phyloP scores from a whole-genome alignment of 1,140 invertebrate species.

The Anastrepha obliqua region DNA sequence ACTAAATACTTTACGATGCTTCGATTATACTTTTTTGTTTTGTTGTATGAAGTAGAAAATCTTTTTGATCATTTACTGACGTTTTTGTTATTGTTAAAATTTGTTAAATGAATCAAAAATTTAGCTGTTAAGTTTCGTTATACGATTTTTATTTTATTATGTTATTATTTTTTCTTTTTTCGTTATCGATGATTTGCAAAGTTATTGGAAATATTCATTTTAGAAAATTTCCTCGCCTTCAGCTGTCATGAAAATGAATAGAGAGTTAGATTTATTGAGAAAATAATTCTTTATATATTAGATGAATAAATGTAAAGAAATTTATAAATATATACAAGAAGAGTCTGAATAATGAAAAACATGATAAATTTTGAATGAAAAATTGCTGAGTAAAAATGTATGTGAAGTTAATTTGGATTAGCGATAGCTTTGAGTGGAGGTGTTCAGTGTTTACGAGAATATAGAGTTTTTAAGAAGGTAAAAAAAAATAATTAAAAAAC shows the following conservation, averaged over 20 bases:
- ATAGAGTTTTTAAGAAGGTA: too few relatives aligned
- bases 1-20: not conserved
- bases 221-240: slow-evolving; percentile 37
- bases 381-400: not conserved
- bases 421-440: too few relatives aligned
- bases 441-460: too few relatives aligned
- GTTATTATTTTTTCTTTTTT: slow-evolving; percentile 35
- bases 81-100: not conserved
- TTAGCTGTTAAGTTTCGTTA: slow-evolving; percentile 28
- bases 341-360: not conserved
- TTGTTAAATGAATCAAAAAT: slow-evolving; percentile 31
- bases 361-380: not conserved
- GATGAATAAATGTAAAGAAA: slow-evolving; percentile 19
- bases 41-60: not conserved
- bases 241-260: slow-evolving; percentile 45
- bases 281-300: not conserved
- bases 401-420: not conserved
- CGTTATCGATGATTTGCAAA: slow-evolving; percentile 20
- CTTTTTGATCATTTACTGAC: not conserved
- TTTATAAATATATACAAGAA: slow-evolving; percentile 19
- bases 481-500: too few relatives aligned
- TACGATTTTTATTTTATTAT: not conserved
- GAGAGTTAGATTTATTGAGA: not conserved
- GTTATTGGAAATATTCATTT: slow-evolving; percentile 13
- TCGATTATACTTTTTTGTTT: not conserved